These are phyloP conservation scores for Celastrina argiolus DNA, from an alignment of 2,888 invertebrate species.

Conservation along the genomic window DNA sequence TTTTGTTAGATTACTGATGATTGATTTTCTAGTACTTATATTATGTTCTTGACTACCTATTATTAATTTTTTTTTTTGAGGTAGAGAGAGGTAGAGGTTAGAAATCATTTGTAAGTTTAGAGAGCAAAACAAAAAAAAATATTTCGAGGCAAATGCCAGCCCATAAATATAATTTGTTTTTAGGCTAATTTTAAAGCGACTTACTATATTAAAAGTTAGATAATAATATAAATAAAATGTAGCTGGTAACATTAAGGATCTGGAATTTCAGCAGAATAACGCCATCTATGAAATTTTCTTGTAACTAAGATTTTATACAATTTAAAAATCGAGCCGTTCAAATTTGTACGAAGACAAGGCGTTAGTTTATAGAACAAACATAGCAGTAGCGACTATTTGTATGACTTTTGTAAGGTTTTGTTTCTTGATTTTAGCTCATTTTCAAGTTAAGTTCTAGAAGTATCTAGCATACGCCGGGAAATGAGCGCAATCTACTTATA, in stretches of 20 bases:
- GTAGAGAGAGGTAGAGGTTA: too few species aligned
- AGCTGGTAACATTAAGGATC: too few species aligned
- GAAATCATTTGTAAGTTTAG: too few species aligned
- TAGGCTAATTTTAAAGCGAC: too few species aligned
- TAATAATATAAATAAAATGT: too few species aligned
- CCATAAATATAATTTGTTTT: too few species aligned
- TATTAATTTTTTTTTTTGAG: not conserved
- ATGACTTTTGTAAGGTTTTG: not conserved
- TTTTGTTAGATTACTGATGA: not conserved
- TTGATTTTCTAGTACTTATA: not conserved
- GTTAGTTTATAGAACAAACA: not conserved
- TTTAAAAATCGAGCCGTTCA: not conserved
- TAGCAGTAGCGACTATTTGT: not conserved
- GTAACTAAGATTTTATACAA: not conserved
- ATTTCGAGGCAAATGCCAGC: not conserved
- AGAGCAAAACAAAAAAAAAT: not conserved
- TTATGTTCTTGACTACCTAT: not conserved
- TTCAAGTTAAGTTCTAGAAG: not conserved
- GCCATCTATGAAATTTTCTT: not conserved
- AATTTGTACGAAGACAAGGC: not conserved
- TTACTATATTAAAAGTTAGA: too few species aligned
- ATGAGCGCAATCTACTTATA: conserved; percentile 8
- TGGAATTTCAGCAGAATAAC: not conserved
- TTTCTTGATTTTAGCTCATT: conserved; percentile 18
- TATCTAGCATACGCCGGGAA: conserved; percentile 15